Base-by-base conservation (phyloP, 2,797 vertebrate genomes). In the Clarias fuscus region DNA sequence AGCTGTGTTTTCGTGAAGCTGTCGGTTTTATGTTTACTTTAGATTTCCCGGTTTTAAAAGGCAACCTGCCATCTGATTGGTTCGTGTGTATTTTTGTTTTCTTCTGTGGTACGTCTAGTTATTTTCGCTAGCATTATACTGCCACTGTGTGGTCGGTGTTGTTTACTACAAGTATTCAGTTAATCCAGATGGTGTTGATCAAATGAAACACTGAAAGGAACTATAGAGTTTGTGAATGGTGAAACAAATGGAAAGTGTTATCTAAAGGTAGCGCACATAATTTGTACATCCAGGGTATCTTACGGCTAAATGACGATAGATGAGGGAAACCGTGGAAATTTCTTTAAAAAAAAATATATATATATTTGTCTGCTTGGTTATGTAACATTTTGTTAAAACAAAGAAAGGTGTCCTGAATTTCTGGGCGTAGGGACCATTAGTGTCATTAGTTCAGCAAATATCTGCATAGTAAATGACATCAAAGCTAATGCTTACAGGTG, bases 21-120 rank as follows among this genome's bases (percentile, higher is more conserved):
- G 10, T 8, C 5, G n/a, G 0, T 65, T 56, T 56, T 48, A 2
- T 53, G 11, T 78, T 56, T 53, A 68, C 15, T 88, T 58, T 3
- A 30, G 14, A 11, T 37, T 79, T 84, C 77, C 86, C 86, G 86
- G 67, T 88, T 92, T 92, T 91, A 91, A 92, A 91, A 85, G 84
- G 40, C 80, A 89, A 73, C 84, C 8, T 22, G 81, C 8, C 22
- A 80, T 17, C 88, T 90, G 87, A 91, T 92, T 92, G 90, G 91
- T 82, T 88, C 5, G 6, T n/a, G 30, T 8, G 24, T 15, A 43
- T 81, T 68, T 73, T 24, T 24, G 61, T 43, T 56, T 82, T 68
- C 48, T 65, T 48, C 48, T 2, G 30, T 40, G 70, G 6, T 79
- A 37, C 17, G 62, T 48, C 17, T 27, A 7, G 43, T 58, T 61